Evolutionary conservation across 2,888 invertebrate species (phyloP).

Genomic region (Rhyacophila evoluta): DNA sequence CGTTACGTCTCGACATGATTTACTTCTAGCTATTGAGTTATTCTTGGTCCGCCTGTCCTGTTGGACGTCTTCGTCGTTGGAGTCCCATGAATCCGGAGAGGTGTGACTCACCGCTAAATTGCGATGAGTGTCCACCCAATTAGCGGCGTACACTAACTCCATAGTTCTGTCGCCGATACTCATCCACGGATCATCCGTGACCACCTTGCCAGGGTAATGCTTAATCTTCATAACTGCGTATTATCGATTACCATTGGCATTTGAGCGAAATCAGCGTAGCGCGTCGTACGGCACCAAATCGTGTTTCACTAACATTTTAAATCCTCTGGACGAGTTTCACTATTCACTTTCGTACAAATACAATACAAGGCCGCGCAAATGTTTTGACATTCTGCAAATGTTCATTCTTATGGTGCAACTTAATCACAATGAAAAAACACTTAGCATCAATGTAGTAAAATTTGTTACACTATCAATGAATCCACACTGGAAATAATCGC

Average conservation of each 20-base stretch:
- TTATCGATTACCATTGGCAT: conserved; percentile 15
- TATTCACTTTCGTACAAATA: conserved; percentile 29
- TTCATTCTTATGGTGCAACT: not conserved
- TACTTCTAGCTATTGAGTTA: conserved; percentile 68
- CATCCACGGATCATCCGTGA: conserved; percentile 80
- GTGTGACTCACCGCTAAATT: conserved; percentile 65
- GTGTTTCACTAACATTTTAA: conserved; percentile 20
- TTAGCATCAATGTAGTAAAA: not conserved
- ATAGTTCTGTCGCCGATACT: conserved; percentile 76
- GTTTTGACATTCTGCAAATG: conserved; percentile 38
- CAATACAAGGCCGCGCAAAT: conserved; percentile 34
- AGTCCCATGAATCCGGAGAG: conserved; percentile 58
- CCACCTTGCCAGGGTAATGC: conserved; percentile 86
- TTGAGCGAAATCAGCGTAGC: not conserved
- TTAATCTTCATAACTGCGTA: conserved; percentile 79
- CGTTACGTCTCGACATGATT: conserved; percentile 67
- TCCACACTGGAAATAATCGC: not conserved
- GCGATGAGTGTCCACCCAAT: conserved; percentile 82
- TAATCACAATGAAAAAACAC: conserved; percentile 4
- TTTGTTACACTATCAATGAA: not conserved
- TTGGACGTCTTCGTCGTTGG: conserved; percentile 56
- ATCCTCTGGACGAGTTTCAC: conserved; percentile 47
- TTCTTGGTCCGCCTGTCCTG: conserved; percentile 56
- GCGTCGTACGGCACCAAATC: not conserved
- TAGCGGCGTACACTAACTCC: conserved; percentile 86